Evolutionary conservation across 2,888 invertebrate genomes (phyloP), one percentile per base, ranked within the genome.

Genomic region (Caenorhabditis sp.): DNA sequence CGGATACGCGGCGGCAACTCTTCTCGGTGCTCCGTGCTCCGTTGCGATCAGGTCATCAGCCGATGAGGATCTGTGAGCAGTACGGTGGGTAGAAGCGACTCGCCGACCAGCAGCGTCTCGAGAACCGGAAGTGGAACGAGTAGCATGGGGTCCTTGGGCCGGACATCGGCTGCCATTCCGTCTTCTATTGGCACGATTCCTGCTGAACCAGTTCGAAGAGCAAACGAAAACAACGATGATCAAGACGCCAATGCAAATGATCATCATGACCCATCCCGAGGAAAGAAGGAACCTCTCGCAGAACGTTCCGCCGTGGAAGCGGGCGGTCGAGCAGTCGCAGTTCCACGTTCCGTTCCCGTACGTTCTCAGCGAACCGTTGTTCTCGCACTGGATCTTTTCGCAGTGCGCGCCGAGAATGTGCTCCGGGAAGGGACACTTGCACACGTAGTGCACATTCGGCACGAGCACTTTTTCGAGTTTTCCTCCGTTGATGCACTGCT

Each of bases 401-500:
- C 88, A 88, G 61, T 87, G 84, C 8, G 65, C 65, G 7, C 88
- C 88, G 8, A 78, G 58, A 26, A 88, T 85, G 53, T 76, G 85
- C 7, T 72, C 61, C 13, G 87, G 84, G 68, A 83, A 43, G 0
- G 83, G 80, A 56, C 88, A 88, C 61, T 85, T 77, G 48, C 55
- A 71, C 1, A 70, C 22, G 11, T 52, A 41, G 37, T 55, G 17
- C 1, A 68, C 58, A 8, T 22, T 62, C 27, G 50, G 53, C 11
- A 63, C 55, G 5, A 37, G 56, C 22, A 61, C 30, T 46, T 63
- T 78, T 11, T 66, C 72, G 15, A 75, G 72, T 13, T 45, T 59
- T 50, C 84, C 85, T 5, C 70, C 78, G 55, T 86, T 86, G 20
- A 81, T 45, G 32, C 85, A 86, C 7, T 72, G 43, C 35, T 75